Percentiles rank a stretch among this genome's conserved stretches.
Evolutionary conservation across 1,140 invertebrate genomes (phyloP).

Genomic region (Meloidogyne exigua): DNA sequence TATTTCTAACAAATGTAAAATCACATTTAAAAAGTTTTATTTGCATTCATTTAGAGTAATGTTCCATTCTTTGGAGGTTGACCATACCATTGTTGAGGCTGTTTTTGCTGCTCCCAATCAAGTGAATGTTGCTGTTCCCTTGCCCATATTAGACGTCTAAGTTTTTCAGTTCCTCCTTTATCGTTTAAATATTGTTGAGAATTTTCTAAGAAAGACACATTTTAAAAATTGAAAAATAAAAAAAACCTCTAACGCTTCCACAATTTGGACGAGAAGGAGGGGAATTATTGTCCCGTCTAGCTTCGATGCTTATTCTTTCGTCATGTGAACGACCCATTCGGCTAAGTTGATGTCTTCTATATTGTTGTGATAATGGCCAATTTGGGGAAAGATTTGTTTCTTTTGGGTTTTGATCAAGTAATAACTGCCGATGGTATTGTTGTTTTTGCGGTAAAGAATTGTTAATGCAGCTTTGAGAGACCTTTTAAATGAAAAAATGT

Average conservation of each 20-base stretch:
- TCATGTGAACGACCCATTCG: neutral
- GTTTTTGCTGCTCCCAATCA: neutral
- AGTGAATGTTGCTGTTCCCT: neutral
- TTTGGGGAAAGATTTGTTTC: neutral
- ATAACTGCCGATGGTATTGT: neutral
- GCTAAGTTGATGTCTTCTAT: neutral
- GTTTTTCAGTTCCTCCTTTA: neutral
- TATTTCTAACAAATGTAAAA: conserved; percentile 1
- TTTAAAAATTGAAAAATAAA: neutral
- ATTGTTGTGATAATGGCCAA: neutral
- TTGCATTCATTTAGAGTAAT: neutral
- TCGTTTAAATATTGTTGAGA: neutral
- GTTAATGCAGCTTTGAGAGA: neutral
- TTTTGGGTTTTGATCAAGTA: neutral
- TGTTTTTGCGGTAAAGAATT: neutral
- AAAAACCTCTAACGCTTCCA: neutral
- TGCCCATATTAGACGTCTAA: neutral
- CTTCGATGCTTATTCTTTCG: neutral
- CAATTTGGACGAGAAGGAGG: neutral
- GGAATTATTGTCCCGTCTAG: neutral
- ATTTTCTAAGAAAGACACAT: neutral
- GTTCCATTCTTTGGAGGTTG: neutral
- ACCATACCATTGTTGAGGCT: neutral
- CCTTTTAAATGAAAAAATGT: neutral
- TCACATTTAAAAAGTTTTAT: neutral